These are phyloP conservation scores for Pangasius macronema DNA, from an alignment of 2,797 vertebrate genomes.

Conservation along the genomic window DNA sequence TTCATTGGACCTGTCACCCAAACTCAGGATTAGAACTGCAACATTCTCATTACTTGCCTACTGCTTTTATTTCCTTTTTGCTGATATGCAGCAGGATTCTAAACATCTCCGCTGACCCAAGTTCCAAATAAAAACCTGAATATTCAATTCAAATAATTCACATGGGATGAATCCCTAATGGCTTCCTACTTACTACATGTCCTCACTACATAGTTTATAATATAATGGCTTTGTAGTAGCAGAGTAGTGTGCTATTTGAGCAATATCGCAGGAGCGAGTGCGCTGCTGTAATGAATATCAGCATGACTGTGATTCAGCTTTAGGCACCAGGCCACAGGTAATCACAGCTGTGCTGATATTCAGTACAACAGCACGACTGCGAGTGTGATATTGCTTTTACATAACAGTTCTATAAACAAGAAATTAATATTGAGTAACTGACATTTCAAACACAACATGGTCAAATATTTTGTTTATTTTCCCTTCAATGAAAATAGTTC, in stretches of 20 bases:
- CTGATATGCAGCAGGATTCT: not conserved
- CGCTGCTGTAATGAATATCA: not conserved
- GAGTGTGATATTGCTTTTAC: not conserved
- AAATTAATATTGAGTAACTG: not conserved
- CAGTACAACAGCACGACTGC: not conserved
- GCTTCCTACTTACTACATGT: not conserved
- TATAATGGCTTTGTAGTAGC: not conserved
- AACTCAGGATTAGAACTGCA: not conserved
- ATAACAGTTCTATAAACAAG: slow-evolving; percentile 3
- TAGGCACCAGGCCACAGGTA: not conserved
- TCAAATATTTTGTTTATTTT: not conserved
- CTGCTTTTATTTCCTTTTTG: not conserved
- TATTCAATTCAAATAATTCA: not conserved
- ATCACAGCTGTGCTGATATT: slow-evolving; percentile 16
- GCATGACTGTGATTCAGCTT: slow-evolving; percentile 1
- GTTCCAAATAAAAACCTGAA: not conserved
- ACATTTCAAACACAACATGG: not conserved
- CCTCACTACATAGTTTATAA: not conserved
- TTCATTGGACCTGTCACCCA: not conserved
- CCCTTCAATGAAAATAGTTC: not conserved
- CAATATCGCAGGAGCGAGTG: not conserved
- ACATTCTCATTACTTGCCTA: not conserved
- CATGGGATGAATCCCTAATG: not conserved
- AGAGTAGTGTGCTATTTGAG: not conserved
- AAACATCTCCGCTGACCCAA: not conserved